Evolutionary conservation across 2,113 vertebrate genomes (phyloP), one percentile per base, ranked within the genome.

Genomic region (Serilophus lunatus): DNA sequence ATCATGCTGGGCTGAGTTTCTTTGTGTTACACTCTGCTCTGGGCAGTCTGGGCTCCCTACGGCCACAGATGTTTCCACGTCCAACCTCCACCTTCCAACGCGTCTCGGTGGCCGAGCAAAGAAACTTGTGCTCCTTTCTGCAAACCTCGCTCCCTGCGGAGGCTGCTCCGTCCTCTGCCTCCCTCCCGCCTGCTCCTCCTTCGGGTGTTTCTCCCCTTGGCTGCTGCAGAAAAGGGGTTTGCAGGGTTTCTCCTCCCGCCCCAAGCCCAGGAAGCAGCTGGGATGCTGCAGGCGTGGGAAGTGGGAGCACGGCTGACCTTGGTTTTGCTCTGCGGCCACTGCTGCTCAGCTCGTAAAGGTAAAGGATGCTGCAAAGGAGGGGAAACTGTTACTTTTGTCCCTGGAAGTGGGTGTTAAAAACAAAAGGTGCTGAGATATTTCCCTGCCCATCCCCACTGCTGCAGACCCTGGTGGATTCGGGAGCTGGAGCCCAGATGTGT

Each of bases 1-100:
- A 36, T 88, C 80, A 24, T 14, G 76, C 51, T 42, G 78, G 85
- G 65, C 51, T 59, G 92, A 40, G 36, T 86, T 89, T 77, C 85
- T 89, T 94, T 91, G 89, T 92, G 91, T 81, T 90, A n/a, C 28
- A 3, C 60, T 38, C 54, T 28, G 66, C 63, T 44, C 45, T 38
- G 83, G 82, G 75, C 86, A 92, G 16, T 24, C 47, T n/a, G 83
- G 36, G 40, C 57, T 92, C 45, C 36, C 47, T 38, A 2, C 0
- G 4, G 66, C 51, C 29, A 6, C 57, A 19, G 5, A 71, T 6
- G 11, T 71, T 90, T 86, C 42, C 40, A 36, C 0, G 2, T 53
- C 76, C 83, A 86, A 9, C 45, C 76, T 80, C 65, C 63, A 33
- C 72, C 83, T 93, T 77, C 83, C 42, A 47, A 71, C 3, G 3